Percentiles rank a stretch among this genome's conserved stretches.
phyloP scores from a whole-genome alignment of 2,113 vertebrate genomes.

The Gadus chalcogrammus region DNA sequence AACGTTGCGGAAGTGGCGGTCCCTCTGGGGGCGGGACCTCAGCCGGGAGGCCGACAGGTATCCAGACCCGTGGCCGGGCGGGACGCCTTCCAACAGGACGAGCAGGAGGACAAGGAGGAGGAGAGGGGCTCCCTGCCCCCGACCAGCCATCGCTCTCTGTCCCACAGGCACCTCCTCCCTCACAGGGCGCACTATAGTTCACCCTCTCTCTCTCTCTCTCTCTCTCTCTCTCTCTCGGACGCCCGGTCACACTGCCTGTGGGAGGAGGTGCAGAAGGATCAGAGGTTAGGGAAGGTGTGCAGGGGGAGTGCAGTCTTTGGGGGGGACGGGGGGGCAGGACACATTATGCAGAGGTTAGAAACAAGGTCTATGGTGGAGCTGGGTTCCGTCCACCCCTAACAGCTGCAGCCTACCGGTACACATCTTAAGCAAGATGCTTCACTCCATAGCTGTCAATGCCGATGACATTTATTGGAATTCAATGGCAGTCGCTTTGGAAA shows the following conservation, averaged over 20 bases:
- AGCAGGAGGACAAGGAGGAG: slow-evolving; percentile 57
- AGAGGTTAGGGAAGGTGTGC: neutral
- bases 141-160: slow-evolving; percentile 56
- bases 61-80: slow-evolving; percentile 68
- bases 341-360: neutral
- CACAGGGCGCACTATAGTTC: neutral
- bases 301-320: neutral
- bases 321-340: neutral
- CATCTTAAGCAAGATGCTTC: too few species aligned
- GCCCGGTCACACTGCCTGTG: slow-evolving; percentile 40
- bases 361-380: neutral
- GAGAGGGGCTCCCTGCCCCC: slow-evolving; percentile 69
- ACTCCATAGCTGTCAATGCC: too few species aligned
- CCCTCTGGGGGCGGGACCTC: slow-evolving; percentile 85
- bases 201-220: slow-evolving; percentile 25
- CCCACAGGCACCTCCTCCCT: slow-evolving; percentile 30
- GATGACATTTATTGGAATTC: too few species aligned
- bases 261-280: slow-evolving; percentile 24
- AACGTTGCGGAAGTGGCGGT: slow-evolving; percentile 82
- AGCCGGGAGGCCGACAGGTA: slow-evolving; percentile 83
- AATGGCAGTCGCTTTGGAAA: too few species aligned
- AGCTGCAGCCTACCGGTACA: too few species aligned
- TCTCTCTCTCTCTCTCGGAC: slow-evolving; percentile 26
- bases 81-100: slow-evolving; percentile 51
- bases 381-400: too few species aligned